Evolutionary conservation across 2,888 invertebrate genomes (phyloP).

Genomic region (Clivina fossor): DNA sequence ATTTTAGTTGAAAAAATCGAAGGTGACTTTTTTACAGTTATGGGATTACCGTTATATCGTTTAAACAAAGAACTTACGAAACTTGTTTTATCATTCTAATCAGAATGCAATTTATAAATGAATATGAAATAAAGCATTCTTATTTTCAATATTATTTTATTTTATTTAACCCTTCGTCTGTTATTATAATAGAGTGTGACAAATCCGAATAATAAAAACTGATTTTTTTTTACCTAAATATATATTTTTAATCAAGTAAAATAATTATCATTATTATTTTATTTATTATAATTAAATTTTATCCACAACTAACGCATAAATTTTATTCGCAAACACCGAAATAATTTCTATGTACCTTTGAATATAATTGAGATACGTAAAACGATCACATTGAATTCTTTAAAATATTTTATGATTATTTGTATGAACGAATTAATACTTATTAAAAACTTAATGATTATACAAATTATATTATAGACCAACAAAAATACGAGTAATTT

Average conservation of each 20-base stretch:
- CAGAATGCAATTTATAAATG: not conserved
- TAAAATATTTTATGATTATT: too few relatives aligned
- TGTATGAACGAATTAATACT: too few relatives aligned
- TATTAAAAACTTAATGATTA: too few relatives aligned
- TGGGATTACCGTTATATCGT: constrained; percentile 79
- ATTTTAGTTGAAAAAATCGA: constrained; percentile 78
- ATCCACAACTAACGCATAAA: not conserved
- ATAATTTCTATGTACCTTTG: too few relatives aligned
- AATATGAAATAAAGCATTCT: not conserved
- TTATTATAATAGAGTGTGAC: too few relatives aligned
- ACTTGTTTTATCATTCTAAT: constrained; percentile 14
- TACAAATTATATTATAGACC: too few relatives aligned
- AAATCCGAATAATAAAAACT: not conserved
- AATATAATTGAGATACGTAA: too few relatives aligned
- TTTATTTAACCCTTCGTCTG: not conserved
- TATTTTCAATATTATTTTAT: not conserved
- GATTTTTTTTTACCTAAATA: not conserved
- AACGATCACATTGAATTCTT: too few relatives aligned
- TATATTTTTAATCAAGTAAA: not conserved
- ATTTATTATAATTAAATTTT: not conserved
- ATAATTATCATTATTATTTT: not conserved
- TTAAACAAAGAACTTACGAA: constrained; percentile 55
- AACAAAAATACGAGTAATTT: too few relatives aligned
- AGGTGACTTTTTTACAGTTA: constrained; percentile 87
- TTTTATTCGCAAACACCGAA: too few relatives aligned